These are phyloP conservation scores for Bos javanicus DNA, from an alignment of 2,113 vertebrate genomes.

Conservation along the genomic window DNA sequence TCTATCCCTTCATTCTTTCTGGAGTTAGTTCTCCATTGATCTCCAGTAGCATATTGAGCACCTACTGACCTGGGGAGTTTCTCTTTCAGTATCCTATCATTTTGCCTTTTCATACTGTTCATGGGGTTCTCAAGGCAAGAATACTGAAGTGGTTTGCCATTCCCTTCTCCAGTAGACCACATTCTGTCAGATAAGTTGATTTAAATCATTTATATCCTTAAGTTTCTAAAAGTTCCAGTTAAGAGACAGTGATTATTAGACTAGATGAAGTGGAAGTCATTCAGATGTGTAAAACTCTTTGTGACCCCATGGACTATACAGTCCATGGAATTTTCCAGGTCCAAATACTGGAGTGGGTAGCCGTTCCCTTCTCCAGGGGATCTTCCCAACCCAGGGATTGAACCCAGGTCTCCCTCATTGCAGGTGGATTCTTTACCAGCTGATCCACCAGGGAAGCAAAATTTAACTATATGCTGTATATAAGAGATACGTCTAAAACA, in stretches of 20 bases:
- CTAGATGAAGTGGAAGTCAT: neutral
- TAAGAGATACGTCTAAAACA: neutral
- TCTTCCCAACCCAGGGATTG: neutral
- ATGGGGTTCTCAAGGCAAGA: too few relatives aligned
- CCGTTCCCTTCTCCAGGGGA: neutral
- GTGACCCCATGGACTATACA: neutral
- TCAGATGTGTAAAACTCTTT: neutral
- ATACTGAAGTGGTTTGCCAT: too few relatives aligned
- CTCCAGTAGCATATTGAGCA: too few relatives aligned
- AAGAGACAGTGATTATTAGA: neutral
- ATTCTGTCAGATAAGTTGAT: neutral
- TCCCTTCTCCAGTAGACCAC: too few relatives aligned
- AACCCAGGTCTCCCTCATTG: neutral
- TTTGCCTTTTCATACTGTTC: too few relatives aligned
- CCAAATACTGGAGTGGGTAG: neutral
- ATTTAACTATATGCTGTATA: neutral
- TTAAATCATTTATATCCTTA: neutral
- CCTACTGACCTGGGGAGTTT: too few relatives aligned
- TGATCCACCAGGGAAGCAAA: neutral
- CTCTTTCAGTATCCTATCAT: too few relatives aligned
- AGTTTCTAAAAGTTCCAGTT: neutral
- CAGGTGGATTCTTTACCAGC: neutral
- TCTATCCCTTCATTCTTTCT: too few relatives aligned
- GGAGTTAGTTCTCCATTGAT: too few relatives aligned
- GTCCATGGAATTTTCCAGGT: neutral